phyloP scores from a whole-genome alignment of 1,140 invertebrate species.

The Diabrotica virgifera region DNA sequence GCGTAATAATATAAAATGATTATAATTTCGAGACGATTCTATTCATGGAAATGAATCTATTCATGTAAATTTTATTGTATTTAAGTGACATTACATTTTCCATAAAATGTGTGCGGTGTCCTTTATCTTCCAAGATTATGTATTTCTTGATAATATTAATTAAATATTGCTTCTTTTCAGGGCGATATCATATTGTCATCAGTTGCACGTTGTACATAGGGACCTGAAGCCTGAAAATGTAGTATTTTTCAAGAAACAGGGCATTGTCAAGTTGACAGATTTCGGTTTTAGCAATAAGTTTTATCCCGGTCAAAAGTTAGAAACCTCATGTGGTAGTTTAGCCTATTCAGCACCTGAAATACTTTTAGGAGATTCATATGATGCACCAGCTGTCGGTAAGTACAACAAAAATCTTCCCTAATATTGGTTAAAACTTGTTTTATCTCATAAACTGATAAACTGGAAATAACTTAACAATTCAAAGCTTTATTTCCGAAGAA shows the following conservation, averaged over 20 bases:
- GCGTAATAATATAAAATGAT: no score
- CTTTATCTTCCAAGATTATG: no score
- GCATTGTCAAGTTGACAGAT: constrained; percentile 97
- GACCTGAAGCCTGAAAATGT: constrained; percentile 99
- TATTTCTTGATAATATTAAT: constrained; percentile 52
- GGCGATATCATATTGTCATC: constrained; percentile 97
- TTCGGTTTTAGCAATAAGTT: constrained; percentile 99
- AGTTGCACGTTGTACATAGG: constrained; percentile 87
- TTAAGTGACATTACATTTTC: no score
- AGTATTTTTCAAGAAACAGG: constrained; percentile 96
- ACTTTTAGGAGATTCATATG: constrained; percentile 90
- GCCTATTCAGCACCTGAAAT: constrained; percentile 99
- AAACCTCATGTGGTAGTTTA: constrained; percentile 98
- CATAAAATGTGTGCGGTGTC: no score
- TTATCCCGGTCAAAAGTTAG: constrained; percentile 93
- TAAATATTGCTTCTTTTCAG: constrained; percentile 79
- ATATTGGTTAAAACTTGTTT: background rate
- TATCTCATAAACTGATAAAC: background rate
- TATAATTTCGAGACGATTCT: no score
- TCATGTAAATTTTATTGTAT: no score
- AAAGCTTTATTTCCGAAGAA: no score
- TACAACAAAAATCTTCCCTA: constrained; percentile 6
- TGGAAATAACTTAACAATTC: no score
- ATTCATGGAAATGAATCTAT: no score
- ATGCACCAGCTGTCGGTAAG: constrained; percentile 89